Base-by-base conservation (phyloP, 2,888 invertebrate genomes). In the Cactoblastis cactorum region DNA sequence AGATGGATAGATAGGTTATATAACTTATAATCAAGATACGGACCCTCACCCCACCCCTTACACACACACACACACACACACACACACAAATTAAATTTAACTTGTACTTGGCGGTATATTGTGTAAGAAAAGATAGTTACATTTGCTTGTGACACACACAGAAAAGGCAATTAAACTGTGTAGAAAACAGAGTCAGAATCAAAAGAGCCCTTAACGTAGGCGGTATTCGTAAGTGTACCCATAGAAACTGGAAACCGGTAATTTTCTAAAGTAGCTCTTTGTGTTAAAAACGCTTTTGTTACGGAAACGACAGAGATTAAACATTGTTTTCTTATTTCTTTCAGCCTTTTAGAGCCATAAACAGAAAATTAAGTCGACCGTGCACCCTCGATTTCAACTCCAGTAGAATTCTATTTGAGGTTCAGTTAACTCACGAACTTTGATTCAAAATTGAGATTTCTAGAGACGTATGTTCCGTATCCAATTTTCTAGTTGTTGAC, bases 181-280 rank as follows among this genome's bases (percentile, higher is more conserved):
- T 43, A 54, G 49, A 53, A 57, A 55, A 39, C 45, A 45, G 52
- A 53, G 49, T 43, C 49, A 51, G 52, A 48, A 52, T 43, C 45
- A 39, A 49, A 45, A 59, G 58, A 47, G 53, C 56, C 50, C 58
- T 58, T 28, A 39, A 39, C 53, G 53, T 50, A 46, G 56, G 55
- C 55, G 52, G 53, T 39, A 54, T 52, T 47, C 58, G 45, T 47
- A 54, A 63, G 67, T 53, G 60, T 56, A 39, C 58, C 49, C 56
- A 49, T 51, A 53, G 60, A 54, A 56, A 62, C 61, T 58, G 61
- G 62, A 61, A 63, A 65, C 67, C 61, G 62, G 67, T 65, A 63
- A 69, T 69, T 67, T 67, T 61, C 55, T 58, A 52, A 50, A 67
- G 67, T 61, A 56, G 55, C 59, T 61, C 57, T 63, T 65, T 59